Base-by-base conservation (phyloP, 2,888 invertebrate genomes). In the Oscheius sp. region DNA sequence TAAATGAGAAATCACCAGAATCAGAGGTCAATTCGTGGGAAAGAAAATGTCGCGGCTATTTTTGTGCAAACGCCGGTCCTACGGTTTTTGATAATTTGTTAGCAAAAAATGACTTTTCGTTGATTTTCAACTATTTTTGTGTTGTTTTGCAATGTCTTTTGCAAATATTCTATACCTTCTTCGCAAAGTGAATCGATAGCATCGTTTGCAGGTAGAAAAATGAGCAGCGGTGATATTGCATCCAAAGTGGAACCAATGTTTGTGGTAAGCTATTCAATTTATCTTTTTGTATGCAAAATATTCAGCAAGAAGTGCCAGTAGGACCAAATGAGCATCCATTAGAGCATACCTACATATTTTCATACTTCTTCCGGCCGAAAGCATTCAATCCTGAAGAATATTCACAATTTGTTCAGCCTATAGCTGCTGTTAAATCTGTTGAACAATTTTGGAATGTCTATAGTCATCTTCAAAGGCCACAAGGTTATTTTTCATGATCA, bases 361-460 rank as follows among this genome's bases (percentile, higher is more conserved):
- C 87, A 16, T 88, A 82, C 69, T 88, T 88, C 69, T 71, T 85
- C 52, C 81, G 86, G 13, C 88, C 88, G 9, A 29, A 69, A 13
- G 85, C 86, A 21, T 88, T 88, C 71, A 86, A 87, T 61, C 87
- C 88, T 9, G 87, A 85, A 73, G 83, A 84, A 21, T 84, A 84
- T 64, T 77, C 82, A 0, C 73, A 73, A 13, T 81, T 77, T 64
- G 84, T 84, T 9, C 84, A 82, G 72, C 78, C 81, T 1, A 75
- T 84, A 0, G 86, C 86, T 7, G 64, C 80, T 0, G 81, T 87
- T 68, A 82, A 75, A 27, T 77, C 84, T n/a, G 86, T 98, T 77
- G 97, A 99, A 90, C 96, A 97, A 91, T 99, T 97, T 92, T 99
- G 98, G 98, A 93, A 93, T 46, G 91, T 95, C 76, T 98, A 98